Base-by-base conservation (phyloP, 2,888 invertebrate species). In the Carpatolechia fugitivella region DNA sequence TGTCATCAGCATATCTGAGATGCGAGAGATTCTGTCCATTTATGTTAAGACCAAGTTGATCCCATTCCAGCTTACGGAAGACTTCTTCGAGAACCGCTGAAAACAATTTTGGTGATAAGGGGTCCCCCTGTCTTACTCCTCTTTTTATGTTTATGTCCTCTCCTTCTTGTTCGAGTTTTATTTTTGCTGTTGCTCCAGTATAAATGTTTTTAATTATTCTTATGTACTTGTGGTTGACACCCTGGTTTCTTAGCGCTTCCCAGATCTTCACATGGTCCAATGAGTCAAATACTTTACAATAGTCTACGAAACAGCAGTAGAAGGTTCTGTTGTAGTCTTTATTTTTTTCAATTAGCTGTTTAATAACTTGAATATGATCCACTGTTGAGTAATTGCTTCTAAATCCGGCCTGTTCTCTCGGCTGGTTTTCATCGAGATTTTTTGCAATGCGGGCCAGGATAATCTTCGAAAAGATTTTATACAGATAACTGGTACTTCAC, bases 1-100 rank as follows among this genome's bases (percentile, higher is more conserved):
- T 62, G 50, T 67, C 65, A 38, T 64, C 67, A 4, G 61, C 61
- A 51, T 61, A 62, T 55, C 66, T 59, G 35, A 65, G 30, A 48
- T n/a, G n/a, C n/a, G n/a, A n/a, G n/a, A n/a, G n/a, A n/a, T n/a
- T n/a, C n/a, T n/a, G n/a, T n/a, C n/a, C n/a, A n/a, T n/a, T n/a
- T n/a, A n/a, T n/a, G n/a, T n/a, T n/a, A n/a, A n/a, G n/a, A n/a
- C n/a, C n/a, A n/a, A n/a, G n/a, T n/a, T n/a, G n/a, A n/a, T n/a
- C n/a, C n/a, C n/a, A n/a, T n/a, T n/a, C n/a, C n/a, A n/a, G n/a
- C n/a, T n/a, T n/a, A n/a, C n/a, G n/a, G n/a, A n/a, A n/a, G n/a
- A n/a, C n/a, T n/a, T n/a, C 30, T 20, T 40, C 51, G 4, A 51
- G 14, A 3, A 29, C 40, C 4, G 38, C 40, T 38, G 38, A 20